Evolutionary conservation across 2,113 vertebrate genomes (phyloP).

Genomic region (Syngnathoides biaculeatus): DNA sequence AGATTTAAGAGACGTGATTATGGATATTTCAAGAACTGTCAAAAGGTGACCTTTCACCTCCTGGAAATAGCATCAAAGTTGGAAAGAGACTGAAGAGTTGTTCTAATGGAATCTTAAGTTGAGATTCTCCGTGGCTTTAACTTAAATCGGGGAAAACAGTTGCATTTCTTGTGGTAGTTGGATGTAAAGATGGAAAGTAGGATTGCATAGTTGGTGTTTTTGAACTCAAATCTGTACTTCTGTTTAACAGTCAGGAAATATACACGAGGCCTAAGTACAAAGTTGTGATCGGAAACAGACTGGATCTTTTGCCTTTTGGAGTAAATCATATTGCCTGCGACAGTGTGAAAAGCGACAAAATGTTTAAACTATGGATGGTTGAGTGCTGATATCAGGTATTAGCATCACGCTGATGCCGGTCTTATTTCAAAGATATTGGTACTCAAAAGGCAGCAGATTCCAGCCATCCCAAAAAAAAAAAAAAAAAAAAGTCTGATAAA

Average conservation of each 20-base stretch:
- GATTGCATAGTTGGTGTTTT: background rate
- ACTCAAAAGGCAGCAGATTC: too few relatives aligned
- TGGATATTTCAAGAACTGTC: conserved; percentile 58
- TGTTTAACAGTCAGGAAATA: too few relatives aligned
- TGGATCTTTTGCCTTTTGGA: background rate
- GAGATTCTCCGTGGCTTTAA: conserved; percentile 6
- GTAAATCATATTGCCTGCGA: background rate
- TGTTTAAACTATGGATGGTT: too few relatives aligned
- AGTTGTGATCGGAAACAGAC: background rate
- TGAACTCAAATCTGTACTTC: background rate
- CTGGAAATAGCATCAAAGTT: conserved; percentile 42
- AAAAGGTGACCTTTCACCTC: conserved; percentile 65
- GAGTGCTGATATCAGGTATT: too few relatives aligned
- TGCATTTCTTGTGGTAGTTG: background rate
- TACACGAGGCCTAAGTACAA: too few relatives aligned
- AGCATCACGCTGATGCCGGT: too few relatives aligned
- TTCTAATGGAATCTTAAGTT: conserved; percentile 27
- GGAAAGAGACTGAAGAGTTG: conserved; percentile 4
- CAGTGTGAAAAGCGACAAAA: too few relatives aligned
- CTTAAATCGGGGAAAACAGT: background rate
- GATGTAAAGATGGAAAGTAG: background rate
- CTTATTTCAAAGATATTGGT: too few relatives aligned
- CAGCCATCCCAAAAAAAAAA: too few relatives aligned
- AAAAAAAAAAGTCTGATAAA: too few relatives aligned
- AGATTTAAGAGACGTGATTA: conserved; percentile 60